phyloP scores from a whole-genome alignment of 2,113 vertebrate genomes.

The Bettongia penicillata region DNA sequence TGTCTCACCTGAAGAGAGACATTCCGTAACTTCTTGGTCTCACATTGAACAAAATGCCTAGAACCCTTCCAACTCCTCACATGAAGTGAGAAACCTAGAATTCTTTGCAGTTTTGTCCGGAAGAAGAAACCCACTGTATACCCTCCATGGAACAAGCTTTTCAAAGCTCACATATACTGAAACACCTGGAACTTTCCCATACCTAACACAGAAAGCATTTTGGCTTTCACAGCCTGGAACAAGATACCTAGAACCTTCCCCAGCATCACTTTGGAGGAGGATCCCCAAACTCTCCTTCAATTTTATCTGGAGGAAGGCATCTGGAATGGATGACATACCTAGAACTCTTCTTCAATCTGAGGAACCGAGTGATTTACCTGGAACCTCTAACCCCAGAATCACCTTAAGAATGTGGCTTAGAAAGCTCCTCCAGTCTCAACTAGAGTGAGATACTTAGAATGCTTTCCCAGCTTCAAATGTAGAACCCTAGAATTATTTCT shows the following conservation, averaged over 20 bases:
- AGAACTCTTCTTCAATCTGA: not conserved
- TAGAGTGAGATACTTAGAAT: not conserved
- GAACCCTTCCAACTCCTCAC: not conserved
- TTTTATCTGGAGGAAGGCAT: not conserved
- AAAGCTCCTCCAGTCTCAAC: not conserved
- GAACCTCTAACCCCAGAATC: not conserved
- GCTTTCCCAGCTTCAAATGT: not conserved
- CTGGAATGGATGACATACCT: not conserved
- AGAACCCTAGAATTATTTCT: not conserved
- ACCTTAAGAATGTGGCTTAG: not conserved
- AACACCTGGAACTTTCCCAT: not conserved
- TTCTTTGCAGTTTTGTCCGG: not conserved
- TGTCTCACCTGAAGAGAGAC: not conserved
- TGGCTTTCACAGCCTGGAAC: not conserved
- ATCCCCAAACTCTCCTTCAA: not conserved
- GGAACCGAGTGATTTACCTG: not conserved
- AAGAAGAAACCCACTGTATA: not conserved
- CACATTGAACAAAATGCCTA: not conserved
- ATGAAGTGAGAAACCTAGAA: not conserved
- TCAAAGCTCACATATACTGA: not conserved
- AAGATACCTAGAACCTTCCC: not conserved
- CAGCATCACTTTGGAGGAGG: not conserved
- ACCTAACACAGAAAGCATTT: not conserved
- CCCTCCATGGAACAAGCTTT: not conserved
- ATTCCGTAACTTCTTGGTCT: not conserved